These are phyloP conservation scores for Rhinopomastus cyanomelas DNA, from an alignment of 2,113 vertebrate genomes.

Conservation along the genomic window DNA sequence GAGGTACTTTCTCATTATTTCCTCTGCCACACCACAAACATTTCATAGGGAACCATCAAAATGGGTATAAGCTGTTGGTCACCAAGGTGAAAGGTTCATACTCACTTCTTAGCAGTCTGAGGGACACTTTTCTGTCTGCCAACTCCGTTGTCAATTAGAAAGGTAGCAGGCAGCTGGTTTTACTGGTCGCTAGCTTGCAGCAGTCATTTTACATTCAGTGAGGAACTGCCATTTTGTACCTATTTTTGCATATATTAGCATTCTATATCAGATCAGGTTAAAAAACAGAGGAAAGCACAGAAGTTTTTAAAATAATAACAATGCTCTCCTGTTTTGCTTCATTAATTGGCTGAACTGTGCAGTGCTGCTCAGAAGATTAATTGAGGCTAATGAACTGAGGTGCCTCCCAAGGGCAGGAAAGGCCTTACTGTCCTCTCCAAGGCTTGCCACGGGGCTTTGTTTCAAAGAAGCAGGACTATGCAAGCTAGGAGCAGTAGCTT, in stretches of 20 bases:
- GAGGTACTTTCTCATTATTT: background rate
- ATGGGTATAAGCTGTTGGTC: background rate
- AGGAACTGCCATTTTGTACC: background rate
- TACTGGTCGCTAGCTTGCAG: background rate
- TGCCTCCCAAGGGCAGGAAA: conserved; percentile 68
- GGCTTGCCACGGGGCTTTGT: background rate
- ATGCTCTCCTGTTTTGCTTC: conserved; percentile 66
- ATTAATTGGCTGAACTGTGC: conserved; percentile 67
- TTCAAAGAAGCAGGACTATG: conserved; percentile 33
- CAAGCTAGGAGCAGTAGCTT: conserved; percentile 37
- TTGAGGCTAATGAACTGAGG: conserved; percentile 69
- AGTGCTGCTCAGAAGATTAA: conserved; percentile 67
- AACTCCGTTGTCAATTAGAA: background rate
- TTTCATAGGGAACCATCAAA: background rate
- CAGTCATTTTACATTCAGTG: background rate
- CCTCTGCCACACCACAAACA: background rate
- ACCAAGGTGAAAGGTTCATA: background rate
- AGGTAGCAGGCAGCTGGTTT: background rate
- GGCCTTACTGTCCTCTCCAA: conserved; percentile 48
- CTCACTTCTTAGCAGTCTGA: background rate
- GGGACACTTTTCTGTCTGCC: background rate
- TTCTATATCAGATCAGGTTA: background rate
- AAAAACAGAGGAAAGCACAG: background rate
- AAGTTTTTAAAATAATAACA: background rate
- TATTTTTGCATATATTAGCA: background rate